These are phyloP conservation scores for Megaceryle torquata DNA, from an alignment of 2,113 vertebrate species.

Conservation along the genomic window DNA sequence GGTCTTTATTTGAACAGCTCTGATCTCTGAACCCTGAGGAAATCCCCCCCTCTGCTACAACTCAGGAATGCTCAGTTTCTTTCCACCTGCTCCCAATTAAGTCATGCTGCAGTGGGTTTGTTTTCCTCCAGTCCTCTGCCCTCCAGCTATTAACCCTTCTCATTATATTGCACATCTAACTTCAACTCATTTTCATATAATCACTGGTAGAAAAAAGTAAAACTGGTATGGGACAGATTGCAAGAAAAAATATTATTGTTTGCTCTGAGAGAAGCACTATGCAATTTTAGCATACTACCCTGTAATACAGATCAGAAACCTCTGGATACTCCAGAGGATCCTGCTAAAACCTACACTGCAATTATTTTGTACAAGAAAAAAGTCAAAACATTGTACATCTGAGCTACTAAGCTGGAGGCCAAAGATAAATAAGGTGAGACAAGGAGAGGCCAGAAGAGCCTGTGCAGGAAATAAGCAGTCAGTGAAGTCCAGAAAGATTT, in stretches of 20 bases:
- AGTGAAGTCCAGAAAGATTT: background rate
- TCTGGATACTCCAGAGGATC: background rate
- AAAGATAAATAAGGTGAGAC: background rate
- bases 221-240: background rate
- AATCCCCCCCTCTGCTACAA: background rate
- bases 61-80: background rate
- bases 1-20: background rate
- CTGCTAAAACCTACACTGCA: background rate
- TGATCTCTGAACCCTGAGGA: background rate
- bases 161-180: background rate
- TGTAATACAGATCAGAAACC: slow-evolving; percentile 13
- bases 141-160: background rate
- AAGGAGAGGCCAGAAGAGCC: background rate
- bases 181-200: background rate
- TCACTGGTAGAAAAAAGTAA: background rate
- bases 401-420: slow-evolving; percentile 7
- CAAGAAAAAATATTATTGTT: background rate
- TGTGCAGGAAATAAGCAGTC: slow-evolving; percentile 6
- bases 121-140: background rate
- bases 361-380: slow-evolving; percentile 17
- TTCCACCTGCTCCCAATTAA: slow-evolving; percentile 3
- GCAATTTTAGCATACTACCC: background rate
- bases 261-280: background rate
- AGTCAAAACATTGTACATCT: background rate
- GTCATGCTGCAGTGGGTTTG: background rate